These are phyloP conservation scores for Phoxinus dragarum DNA, from an alignment of 2,797 vertebrate genomes.

Conservation along the genomic window DNA sequence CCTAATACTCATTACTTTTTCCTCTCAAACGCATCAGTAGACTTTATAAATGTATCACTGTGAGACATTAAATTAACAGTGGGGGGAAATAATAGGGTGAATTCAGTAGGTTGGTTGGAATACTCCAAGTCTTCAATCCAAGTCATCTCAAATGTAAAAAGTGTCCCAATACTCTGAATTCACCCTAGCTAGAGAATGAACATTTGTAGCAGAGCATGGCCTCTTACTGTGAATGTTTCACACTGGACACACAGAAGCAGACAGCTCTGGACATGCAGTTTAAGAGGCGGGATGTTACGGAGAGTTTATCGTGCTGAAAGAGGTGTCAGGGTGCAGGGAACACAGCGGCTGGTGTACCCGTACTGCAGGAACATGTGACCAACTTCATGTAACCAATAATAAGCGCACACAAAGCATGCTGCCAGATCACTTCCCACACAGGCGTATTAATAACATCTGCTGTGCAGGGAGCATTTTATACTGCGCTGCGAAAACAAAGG, in stretches of 20 bases:
- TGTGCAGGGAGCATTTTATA: conserved; percentile 8
- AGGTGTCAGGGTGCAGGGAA: conserved; percentile 6
- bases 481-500: neutral
- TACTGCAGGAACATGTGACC: conserved; percentile 19
- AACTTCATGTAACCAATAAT: conserved; percentile 40
- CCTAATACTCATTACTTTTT: neutral
- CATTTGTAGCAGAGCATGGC: neutral
- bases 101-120: no score
- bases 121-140: no score
- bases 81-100: neutral
- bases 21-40: neutral
- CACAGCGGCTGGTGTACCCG: neutral
- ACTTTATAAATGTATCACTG: neutral
- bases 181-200: neutral
- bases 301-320: conserved; percentile 10
- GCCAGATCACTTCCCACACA: conserved; percentile 55
- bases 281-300: conserved; percentile 5
- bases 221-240: neutral
- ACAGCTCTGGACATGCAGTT: conserved; percentile 28
- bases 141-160: no score
- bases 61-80: neutral
- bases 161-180: no score
- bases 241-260: conserved; percentile 10
- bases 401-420: conserved; percentile 33
- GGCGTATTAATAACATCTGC: conserved; percentile 45